These are phyloP conservation scores for Drosophila navojoa DNA, from an alignment of 1,140 invertebrate genomes.

Conservation along the genomic window DNA sequence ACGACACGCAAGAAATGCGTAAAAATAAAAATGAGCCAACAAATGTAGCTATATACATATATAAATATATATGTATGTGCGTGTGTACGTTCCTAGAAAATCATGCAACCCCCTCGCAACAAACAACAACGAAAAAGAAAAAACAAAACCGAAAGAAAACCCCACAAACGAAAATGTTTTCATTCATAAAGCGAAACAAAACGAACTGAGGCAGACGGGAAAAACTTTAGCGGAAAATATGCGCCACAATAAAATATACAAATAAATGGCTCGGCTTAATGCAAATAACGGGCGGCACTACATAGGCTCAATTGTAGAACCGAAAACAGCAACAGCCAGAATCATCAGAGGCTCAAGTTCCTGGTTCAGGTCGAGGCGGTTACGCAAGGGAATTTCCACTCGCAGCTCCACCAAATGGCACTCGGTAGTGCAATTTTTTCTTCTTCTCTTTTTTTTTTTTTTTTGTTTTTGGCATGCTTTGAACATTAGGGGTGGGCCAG, in stretches of 20 bases:
- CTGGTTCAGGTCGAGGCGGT: slow-evolving; percentile 34
- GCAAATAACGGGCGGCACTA: slow-evolving; percentile 60
- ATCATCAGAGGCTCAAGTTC: neutral
- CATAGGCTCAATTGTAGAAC: slow-evolving; percentile 46
- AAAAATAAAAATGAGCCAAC: slow-evolving; percentile 77
- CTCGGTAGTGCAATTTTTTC: slow-evolving; percentile 72
- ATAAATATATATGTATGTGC: neutral
- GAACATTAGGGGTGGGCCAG: neutral
- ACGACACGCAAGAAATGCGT: slow-evolving; percentile 78
- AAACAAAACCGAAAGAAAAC: neutral
- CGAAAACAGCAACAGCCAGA: neutral
- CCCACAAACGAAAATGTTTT: slow-evolving; percentile 49
- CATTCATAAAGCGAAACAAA: slow-evolving; percentile 68
- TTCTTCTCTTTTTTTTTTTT: slow-evolving; percentile 50
- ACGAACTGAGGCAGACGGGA: slow-evolving; percentile 32
- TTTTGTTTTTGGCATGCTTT: slow-evolving; percentile 34
- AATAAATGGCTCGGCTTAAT: slow-evolving; percentile 78
- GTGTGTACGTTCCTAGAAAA: slow-evolving; percentile 29
- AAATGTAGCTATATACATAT: slow-evolving; percentile 28
- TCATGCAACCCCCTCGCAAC: slow-evolving; percentile 12
- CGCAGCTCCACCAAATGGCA: slow-evolving; percentile 71
- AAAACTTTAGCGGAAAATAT: slow-evolving; percentile 79
- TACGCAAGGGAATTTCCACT: slow-evolving; percentile 66
- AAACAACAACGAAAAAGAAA: neutral
- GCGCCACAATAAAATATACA: slow-evolving; percentile 80